phyloP scores from a whole-genome alignment of 2,797 vertebrate species.

The Crax fasciolata region DNA sequence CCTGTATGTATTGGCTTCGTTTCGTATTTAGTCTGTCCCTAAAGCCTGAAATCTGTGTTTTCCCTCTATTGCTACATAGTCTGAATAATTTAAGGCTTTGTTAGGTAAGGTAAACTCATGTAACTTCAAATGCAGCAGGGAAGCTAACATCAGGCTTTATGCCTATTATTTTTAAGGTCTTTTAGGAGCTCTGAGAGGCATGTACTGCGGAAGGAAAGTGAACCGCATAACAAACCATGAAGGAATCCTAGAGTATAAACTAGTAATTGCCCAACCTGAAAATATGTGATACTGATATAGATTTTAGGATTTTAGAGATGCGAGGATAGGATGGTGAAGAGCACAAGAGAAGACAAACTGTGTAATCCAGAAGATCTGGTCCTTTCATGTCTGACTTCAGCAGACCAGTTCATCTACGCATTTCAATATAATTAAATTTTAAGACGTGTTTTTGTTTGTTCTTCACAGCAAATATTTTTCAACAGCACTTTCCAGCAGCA shows the following conservation, averaged over 20 bases:
- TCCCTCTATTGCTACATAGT: background rate
- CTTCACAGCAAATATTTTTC: slow-evolving; percentile 91
- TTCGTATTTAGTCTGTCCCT: background rate
- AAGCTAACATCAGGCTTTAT: background rate
- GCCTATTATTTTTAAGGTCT: background rate
- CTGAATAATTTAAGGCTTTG: background rate
- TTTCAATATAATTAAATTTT: background rate
- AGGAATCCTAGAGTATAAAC: background rate
- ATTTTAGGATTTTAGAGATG: background rate
- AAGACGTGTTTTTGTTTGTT: slow-evolving; percentile 3
- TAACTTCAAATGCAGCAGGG: background rate
- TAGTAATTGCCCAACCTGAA: background rate
- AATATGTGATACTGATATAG: background rate
- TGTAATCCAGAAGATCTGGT: background rate
- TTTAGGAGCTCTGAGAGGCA: background rate
- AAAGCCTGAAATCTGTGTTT: background rate
- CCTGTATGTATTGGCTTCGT: background rate
- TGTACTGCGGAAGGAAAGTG: background rate
- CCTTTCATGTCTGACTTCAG: background rate
- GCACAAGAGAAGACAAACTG: background rate
- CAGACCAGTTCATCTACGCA: background rate
- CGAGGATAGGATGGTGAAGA: background rate
- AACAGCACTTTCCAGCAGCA: slow-evolving; percentile 92
- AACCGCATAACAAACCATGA: background rate
- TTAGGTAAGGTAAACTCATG: background rate